Base-by-base conservation (phyloP, 2,113 vertebrate genomes). In the Pycnonotus jocosus region DNA sequence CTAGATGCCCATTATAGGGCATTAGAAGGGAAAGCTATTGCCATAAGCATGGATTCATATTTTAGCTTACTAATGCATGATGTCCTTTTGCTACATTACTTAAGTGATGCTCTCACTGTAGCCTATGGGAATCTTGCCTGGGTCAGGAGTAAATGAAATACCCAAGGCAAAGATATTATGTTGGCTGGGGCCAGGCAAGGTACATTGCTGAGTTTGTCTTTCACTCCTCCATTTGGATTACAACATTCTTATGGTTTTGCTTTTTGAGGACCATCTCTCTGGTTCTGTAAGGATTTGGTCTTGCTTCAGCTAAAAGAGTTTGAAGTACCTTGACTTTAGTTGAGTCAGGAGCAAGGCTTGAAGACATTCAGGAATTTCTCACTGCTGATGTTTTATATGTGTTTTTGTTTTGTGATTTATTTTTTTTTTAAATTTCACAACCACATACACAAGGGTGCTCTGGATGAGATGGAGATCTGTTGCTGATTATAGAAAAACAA, bases 31-130 rank as follows among this genome's bases (percentile, higher is more conserved):
- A 83, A 90, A 92, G 69, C 60, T 81, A 13, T 69, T 71, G 65
- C 90, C 73, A 18, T 93, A 60, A 88, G 88, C 88, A 64, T 12
- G 3, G 86, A 25, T 86, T 84, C 72, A 60, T 90, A 68, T 88
- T 96, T 97, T 93, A 80, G 64, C 93, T 90, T 74, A 69, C n/a
- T 95, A 72, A 92, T 92, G 93, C 95, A 88, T 78, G 86, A 69
- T 28, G 65, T 92, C 93, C 53, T 92, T 94, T 86, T 72, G 31
- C 88, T 90, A 3, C 5, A 0, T 83, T 62, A 70, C 56, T 90
- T 12, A 65, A 65, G 78, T 72, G 64, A 90, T 65, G 15, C 56
- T 88, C 22, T 82, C 30, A 31, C 65, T 86, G 69, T 76, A 88
- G 77, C 57, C 38, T 31, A 38, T 57, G 35, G 85, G 87, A 92